Evolutionary conservation across 2,888 invertebrate genomes (phyloP), one percentile per base, ranked within the genome.

Genomic region (Willowsia nigromaculata): DNA sequence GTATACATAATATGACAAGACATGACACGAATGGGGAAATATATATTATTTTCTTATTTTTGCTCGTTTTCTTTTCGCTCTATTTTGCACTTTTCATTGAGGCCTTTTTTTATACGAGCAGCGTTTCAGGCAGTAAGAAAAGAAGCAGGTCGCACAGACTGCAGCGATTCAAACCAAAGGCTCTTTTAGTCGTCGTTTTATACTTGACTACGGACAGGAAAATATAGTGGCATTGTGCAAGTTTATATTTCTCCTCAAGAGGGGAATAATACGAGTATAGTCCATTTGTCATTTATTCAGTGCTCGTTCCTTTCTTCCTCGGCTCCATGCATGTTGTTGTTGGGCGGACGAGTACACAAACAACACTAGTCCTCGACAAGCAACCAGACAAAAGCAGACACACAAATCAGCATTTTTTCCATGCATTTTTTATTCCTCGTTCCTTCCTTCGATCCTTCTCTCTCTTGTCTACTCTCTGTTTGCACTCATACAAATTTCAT

Each of bases 211-310:
- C 6, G 11, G 13, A 6, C 43, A 9, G 4, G 53, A 53, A 50
- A 53, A 53, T 53, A 22, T n/a, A 53, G 11, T 43, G 43, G 43
- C 43, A 43, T 43, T 9, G 9, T 37, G 5, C 37, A 9, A 43
- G 43, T 43, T 43, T 43, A 13, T 6, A 13, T 43, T 43, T 43
- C 13, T 43, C 43, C 11, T 1, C 37, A 9, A 43, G 43, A 43
- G 11, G 1, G 43, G 13, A 3, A 43, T 7, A 53, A 7, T 53
- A 53, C 13, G 50, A 3, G 43, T 43, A 18, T 6, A 27, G 7
- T 59, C n/a, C n/a, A 33, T 65, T 65, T 65, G 65, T 65, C 65
- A 65, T 65, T 65, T 65, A 65, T 65, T 65, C 65, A 65, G 33
- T 65, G 2, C 33, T 33, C n/a, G 11, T 65, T 15, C 33, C 27